Evolutionary conservation across 2,797 vertebrate genomes (phyloP).

Genomic region (Acropternis orthonyx): DNA sequence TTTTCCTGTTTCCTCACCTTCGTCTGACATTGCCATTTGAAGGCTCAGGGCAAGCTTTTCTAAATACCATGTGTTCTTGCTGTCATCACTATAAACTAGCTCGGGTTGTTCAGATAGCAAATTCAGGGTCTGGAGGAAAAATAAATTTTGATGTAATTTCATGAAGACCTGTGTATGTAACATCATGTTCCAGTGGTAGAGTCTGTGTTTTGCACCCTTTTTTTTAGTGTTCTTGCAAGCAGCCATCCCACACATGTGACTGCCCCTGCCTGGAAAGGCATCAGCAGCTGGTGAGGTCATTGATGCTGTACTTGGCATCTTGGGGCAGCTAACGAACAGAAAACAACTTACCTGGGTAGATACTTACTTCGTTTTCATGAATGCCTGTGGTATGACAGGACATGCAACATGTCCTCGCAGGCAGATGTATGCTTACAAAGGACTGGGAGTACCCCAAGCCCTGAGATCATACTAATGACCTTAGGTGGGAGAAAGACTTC

Average conservation of each 20-base stretch:
- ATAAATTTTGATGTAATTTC: neutral
- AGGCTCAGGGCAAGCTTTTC: neutral
- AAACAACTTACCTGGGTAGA: neutral
- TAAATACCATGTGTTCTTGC: neutral
- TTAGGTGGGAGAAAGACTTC: neutral
- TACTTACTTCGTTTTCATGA: fast-evolving
- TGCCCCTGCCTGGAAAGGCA: neutral
- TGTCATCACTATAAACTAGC: neutral
- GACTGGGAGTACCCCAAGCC: neutral
- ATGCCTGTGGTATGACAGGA: neutral
- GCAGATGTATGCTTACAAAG: neutral
- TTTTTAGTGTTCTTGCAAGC: neutral
- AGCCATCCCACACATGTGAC: neutral
- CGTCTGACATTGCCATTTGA: neutral
- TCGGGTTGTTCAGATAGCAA: neutral
- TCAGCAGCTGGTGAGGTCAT: neutral
- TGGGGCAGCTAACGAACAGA: neutral
- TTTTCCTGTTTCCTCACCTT: neutral
- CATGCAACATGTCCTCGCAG: neutral
- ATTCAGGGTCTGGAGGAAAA: neutral
- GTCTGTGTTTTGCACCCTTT: neutral
- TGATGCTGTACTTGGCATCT: neutral
- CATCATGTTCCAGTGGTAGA: neutral
- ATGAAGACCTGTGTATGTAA: neutral
- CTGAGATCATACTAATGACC: neutral